Evolutionary conservation across 2,888 invertebrate species (phyloP), one percentile per base, ranked within the genome.

Genomic region (Morpho achilles): DNA sequence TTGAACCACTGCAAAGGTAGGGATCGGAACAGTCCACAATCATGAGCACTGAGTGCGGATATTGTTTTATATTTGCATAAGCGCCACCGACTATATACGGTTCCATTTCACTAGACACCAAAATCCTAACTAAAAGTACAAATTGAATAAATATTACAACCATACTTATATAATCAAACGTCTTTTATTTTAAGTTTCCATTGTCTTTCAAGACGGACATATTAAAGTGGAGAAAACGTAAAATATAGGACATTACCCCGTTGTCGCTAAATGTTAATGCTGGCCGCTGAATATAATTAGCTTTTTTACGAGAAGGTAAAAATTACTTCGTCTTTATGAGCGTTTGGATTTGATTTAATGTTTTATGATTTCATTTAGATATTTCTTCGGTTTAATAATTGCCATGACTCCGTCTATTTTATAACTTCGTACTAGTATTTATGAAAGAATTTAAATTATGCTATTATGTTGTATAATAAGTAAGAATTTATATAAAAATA

Each of bases 1-100:
- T 61, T 0, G 74, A 72, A 0, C 68, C 67, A 0, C 73, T 72
- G 54, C 75, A 75, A 6, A 64, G 44, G 7, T n/a, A 65, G 0
- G 53, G 45, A 0, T 50, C 44, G 0, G 9, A 10, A 64, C 68
- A 66, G 46, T 57, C n/a, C 48, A 74, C 56, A 46, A 65, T 55
- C 40, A 75, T 53, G 48, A 64, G 65, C 0, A 64, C 67, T 0
- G 68, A 59, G 50, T 71, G 69, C 1, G 70, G 70, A 47, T 57
- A 67, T 3, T 50, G 8, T 7, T 53, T 52, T 53, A 70, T 69
- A 2, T 54, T 22, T 5, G 67, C 51, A 8, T 59, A 47, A 0
- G 59, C 59, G 44, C 72, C 71, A 1, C 63, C 66, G 3, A 67
- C 39, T 2, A 74, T 58, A 7, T 56, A 63, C 0, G 64, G 58